Base-by-base conservation (phyloP, 2,113 vertebrate genomes). In the Hirundichthys speculiger region DNA sequence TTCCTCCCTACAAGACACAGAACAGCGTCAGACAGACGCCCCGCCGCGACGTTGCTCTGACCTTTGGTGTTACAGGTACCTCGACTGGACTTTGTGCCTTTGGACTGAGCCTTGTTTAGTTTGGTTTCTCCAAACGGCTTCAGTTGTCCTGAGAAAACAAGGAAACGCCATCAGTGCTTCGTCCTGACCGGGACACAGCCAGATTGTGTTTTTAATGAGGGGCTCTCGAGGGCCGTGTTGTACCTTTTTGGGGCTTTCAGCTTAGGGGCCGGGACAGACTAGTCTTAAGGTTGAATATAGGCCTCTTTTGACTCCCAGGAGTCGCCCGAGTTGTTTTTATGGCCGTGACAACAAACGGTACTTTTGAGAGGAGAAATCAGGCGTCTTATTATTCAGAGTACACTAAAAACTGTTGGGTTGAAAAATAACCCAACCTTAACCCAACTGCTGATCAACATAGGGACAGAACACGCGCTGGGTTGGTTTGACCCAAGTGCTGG, bases 241-340 rank as follows among this genome's bases (percentile, higher is more conserved):
- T 84, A 87, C 84, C 90, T 49, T 88, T 94, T 40, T 99, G 95
- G n/a, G 98, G 98, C 79, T 96, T 93, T 74, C 99, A 99, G 20
- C 25, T 47, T 65, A 98, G 96, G 0, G 95, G 95, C 43, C 93
- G 94, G 4, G 95, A 93, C 69, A 99, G 93, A 75, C 98, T 99
- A 30, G 94, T 95, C 92, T 98, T 92, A 67, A 98, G 93, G 74
- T 99, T 94, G 88, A 99, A 99, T 0, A 19, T 46, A 2, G 81
- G 64, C 76, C 96, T 98, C 86, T 92, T 98, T 4, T 88, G 88
- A 1, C 89, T 80, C 0, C 88, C 89, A 1, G 94, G 92, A 4
- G 95, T 94, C 45, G 80, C 66, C 0, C 13, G 18, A 12, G 64
- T 92, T 0, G 79, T 86, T 76, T 91, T n/a, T n/a, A n/a, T 88